Evolutionary conservation across 2,113 vertebrate genomes (phyloP).

Genomic region (Ellobius talpinus): DNA sequence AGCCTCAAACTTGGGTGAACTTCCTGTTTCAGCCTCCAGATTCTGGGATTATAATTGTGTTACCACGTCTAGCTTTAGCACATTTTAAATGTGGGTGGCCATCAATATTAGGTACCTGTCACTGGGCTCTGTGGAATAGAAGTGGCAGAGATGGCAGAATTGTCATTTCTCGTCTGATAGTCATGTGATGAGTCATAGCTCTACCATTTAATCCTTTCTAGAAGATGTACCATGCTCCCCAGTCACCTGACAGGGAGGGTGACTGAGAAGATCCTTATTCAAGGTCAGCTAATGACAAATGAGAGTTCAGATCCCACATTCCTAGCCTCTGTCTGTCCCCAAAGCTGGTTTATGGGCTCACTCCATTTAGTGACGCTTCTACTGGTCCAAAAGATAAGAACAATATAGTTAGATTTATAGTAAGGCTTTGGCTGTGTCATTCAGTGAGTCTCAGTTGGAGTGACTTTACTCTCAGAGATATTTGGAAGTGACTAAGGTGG

Average conservation of each 20-base stretch:
- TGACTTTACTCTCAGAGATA: neutral
- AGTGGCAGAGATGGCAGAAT: neutral
- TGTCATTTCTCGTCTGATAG: fast-evolving
- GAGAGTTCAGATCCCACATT: neutral
- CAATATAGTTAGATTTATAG: neutral
- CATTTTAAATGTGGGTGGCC: neutral
- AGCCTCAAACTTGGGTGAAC: neutral
- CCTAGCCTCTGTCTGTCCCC: neutral
- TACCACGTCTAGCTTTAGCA: neutral
- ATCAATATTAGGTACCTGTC: neutral
- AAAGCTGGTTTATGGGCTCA: conserved; percentile 13
- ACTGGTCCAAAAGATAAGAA: conserved; percentile 6
- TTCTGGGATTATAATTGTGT: neutral
- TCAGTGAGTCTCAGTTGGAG: neutral
- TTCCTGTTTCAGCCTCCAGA: neutral
- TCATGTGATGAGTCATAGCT: neutral
- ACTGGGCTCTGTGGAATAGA: neutral
- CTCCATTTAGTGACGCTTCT: neutral
- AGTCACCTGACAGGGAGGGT: neutral
- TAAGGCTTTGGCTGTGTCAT: neutral
- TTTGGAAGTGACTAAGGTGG: conserved; percentile 20
- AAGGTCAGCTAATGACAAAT: neutral
- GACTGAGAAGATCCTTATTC: neutral
- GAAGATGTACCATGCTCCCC: neutral
- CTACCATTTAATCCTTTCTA: neutral